phyloP scores from a whole-genome alignment of 2,113 vertebrate genomes.

The Hemicordylus capensis region DNA sequence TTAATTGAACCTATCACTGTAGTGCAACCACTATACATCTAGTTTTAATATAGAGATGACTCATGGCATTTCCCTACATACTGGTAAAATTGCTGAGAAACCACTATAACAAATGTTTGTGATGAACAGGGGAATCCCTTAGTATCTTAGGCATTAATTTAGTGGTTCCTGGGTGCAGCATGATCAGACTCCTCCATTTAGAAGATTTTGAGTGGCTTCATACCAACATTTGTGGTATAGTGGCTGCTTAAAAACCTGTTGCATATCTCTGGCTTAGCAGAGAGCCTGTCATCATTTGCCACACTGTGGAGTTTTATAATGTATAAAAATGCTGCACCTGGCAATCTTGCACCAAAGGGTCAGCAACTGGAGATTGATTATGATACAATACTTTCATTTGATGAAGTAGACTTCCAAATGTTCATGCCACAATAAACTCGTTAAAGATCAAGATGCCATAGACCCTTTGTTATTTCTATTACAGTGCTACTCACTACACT shows the following conservation, averaged over 20 bases:
- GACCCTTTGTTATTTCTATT: background rate
- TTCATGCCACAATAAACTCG: background rate
- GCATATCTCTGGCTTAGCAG: background rate
- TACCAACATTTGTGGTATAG: background rate
- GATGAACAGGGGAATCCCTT: conserved; percentile 27
- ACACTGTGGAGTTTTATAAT: background rate
- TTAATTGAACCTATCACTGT: conserved; percentile 34
- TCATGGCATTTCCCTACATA: conserved; percentile 5
- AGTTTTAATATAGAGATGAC: conserved; percentile 6
- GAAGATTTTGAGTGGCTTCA: background rate
- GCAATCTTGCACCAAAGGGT: no score
- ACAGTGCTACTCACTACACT: background rate
- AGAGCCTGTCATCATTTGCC: background rate
- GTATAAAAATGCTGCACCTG: no score
- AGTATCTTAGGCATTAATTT: background rate
- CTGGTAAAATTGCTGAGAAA: conserved; percentile 49
- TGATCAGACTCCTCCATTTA: background rate
- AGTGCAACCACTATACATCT: conserved; percentile 22
- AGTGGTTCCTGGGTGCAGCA: background rate
- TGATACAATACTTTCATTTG: background rate
- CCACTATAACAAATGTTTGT: background rate
- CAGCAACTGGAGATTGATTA: no score
- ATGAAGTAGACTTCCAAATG: background rate
- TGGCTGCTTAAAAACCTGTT: background rate
- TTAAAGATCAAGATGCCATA: background rate